These are phyloP conservation scores for Periophthalmus magnuspinnatus DNA, from an alignment of 2,797 vertebrate species.

Conservation along the genomic window DNA sequence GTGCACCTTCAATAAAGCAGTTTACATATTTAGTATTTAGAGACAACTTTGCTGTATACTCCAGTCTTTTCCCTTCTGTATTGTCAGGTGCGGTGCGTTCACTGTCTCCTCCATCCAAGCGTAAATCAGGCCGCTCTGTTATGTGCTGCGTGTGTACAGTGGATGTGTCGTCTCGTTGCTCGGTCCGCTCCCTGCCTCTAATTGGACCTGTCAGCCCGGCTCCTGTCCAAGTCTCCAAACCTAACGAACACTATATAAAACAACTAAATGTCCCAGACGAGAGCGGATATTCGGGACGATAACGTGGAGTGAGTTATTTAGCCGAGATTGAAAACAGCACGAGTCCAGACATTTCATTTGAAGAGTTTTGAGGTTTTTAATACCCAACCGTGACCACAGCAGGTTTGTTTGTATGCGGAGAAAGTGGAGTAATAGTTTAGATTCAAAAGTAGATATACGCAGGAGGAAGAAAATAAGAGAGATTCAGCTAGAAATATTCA, in stretches of 20 bases:
- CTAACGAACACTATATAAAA: neutral
- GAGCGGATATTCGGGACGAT: neutral
- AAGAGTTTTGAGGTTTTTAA: neutral
- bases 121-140: too few species aligned
- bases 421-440: neutral
- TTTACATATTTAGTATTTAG: too few species aligned
- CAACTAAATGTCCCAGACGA: neutral
- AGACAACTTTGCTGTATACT: too few species aligned
- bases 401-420: neutral
- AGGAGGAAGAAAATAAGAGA: too few species aligned
- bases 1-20: too few species aligned
- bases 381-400: slow-evolving; percentile 10
- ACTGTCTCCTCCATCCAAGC: too few species aligned
- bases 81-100: too few species aligned
- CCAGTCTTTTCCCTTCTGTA: too few species aligned
- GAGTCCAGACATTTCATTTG: neutral
- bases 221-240: neutral
- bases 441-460: neutral
- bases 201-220: slow-evolving; percentile 36
- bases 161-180: slow-evolving; percentile 33
- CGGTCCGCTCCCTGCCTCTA: slow-evolving; percentile 44
- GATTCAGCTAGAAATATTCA: neutral
- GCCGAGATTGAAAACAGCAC: neutral
- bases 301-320: neutral
- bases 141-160: neutral